phyloP scores from a whole-genome alignment of 2,113 vertebrate species.

The Prietella phreatophila region DNA sequence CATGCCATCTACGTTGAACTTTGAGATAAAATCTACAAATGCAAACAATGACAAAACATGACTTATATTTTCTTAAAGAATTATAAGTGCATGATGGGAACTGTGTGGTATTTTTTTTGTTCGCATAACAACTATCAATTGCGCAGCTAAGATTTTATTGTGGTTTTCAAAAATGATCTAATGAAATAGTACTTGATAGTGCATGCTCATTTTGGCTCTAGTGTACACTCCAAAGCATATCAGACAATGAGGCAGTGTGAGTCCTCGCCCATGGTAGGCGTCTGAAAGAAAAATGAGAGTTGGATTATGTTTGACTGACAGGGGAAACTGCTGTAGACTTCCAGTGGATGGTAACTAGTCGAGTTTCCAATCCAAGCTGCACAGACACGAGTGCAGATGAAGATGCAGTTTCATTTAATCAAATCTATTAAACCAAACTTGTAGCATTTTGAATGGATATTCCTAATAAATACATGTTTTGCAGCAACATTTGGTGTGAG shows the following conservation, averaged over 20 bases:
- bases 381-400: neutral
- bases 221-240: neutral
- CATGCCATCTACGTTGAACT: neutral
- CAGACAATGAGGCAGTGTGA: neutral
- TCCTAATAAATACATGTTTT: neutral
- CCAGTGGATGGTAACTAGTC: neutral
- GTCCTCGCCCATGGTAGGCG: neutral
- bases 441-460: neutral
- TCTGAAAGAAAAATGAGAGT: neutral
- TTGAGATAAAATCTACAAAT: neutral
- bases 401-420: too few relatives aligned
- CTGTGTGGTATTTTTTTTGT: neutral
- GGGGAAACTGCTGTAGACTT: neutral
- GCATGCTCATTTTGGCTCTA: neutral
- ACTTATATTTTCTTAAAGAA: neutral
- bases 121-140: neutral
- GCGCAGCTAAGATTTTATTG: neutral
- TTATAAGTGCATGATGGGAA: neutral
- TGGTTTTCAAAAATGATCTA: neutral
- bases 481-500: neutral
- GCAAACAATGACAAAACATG: neutral
- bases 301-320: slow-evolving; percentile 9
- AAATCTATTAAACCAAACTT: neutral
- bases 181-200: neutral
- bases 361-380: neutral